Evolutionary conservation across 2,797 vertebrate species (phyloP).

Genomic region (Staurois parvus): DNA sequence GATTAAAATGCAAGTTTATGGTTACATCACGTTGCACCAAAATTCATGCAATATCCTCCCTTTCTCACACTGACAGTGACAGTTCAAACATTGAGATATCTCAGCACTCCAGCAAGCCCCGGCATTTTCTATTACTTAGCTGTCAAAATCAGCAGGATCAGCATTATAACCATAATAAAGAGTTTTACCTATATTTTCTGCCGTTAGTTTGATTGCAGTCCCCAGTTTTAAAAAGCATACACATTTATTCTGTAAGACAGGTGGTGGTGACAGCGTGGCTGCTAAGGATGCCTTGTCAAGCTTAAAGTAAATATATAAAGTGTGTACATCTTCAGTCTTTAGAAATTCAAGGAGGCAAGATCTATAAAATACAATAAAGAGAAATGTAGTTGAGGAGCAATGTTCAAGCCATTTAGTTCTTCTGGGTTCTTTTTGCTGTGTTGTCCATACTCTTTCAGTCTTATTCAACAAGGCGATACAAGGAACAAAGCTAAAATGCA

Average conservation of each 20-base stretch:
- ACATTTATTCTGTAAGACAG: conserved; percentile 50
- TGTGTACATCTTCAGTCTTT: conserved; percentile 60
- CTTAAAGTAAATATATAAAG: conserved; percentile 54
- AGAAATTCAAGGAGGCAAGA: conserved; percentile 51
- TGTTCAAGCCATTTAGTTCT: not conserved
- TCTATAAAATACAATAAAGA: conserved; percentile 5
- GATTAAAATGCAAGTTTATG: too few relatives aligned
- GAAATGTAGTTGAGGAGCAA: not conserved
- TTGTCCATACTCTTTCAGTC: too few relatives aligned
- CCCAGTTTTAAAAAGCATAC: conserved; percentile 52
- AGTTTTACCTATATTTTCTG: conserved; percentile 57
- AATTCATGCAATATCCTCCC: too few relatives aligned
- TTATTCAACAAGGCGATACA: too few relatives aligned
- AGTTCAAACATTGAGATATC: too few relatives aligned
- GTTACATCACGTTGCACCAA: too few relatives aligned
- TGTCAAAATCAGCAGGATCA: too few relatives aligned
- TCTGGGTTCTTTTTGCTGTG: not conserved
- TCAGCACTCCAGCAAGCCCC: too few relatives aligned
- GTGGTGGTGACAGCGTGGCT: conserved; percentile 40
- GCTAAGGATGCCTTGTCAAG: conserved; percentile 34
- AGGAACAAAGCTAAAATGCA: too few relatives aligned
- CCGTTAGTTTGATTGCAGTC: conserved; percentile 46
- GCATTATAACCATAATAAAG: not conserved
- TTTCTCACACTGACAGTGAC: too few relatives aligned
- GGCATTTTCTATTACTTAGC: too few relatives aligned